phyloP scores from a whole-genome alignment of 2,797 vertebrate species.

The Sebastes hopkinsi region DNA sequence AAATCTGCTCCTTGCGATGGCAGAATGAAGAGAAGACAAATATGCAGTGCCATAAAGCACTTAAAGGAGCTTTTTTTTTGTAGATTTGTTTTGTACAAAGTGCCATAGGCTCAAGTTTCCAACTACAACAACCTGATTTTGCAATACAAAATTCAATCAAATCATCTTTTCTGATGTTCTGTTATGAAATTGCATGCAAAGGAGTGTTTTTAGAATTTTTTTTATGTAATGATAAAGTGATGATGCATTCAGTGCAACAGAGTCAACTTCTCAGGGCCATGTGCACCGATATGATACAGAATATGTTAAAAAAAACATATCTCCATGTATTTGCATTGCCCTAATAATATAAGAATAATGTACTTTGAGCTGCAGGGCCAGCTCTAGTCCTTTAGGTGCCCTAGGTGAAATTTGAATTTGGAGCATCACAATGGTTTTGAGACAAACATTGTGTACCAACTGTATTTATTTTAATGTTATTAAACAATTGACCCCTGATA shows the following conservation, averaged over 20 bases:
- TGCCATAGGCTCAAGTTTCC: background rate
- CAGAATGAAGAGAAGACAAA: background rate
- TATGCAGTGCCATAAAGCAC: background rate
- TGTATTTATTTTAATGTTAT: too few species aligned
- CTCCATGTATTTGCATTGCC: background rate
- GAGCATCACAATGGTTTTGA: too few species aligned
- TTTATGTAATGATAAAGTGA: too few species aligned
- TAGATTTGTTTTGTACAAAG: background rate
- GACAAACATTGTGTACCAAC: too few species aligned
- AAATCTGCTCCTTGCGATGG: background rate
- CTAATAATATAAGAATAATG: background rate
- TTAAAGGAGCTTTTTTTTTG: background rate
- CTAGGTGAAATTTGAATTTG: rapidly evolving
- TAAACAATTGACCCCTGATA: too few species aligned
- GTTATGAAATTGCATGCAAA: background rate
- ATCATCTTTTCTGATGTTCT: background rate
- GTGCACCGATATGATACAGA: background rate
- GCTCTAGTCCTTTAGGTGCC: too few species aligned
- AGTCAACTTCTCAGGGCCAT: background rate
- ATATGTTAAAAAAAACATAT: background rate
- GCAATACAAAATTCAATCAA: background rate
- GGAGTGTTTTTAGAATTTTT: too few species aligned
- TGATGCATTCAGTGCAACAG: background rate
- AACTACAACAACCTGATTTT: background rate
- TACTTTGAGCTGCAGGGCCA: too few species aligned